phyloP scores from a whole-genome alignment of 2,888 invertebrate genomes.

The Agonopterix heracliana region DNA sequence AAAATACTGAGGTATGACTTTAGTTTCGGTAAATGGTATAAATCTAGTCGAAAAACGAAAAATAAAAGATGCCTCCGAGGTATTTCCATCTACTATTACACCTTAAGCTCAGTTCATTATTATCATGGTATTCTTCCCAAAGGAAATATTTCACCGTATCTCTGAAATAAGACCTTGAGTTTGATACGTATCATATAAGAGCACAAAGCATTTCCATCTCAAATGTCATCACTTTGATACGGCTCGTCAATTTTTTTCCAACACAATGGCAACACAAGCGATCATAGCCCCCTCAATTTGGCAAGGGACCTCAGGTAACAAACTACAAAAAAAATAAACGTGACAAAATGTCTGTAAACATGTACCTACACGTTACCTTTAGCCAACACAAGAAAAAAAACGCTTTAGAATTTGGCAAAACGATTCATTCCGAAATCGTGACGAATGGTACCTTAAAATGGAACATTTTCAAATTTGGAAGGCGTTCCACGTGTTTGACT shows the following conservation, averaged over 20 bases:
- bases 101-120: no score
- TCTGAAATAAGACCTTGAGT: no score
- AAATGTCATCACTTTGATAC: constrained; percentile 61
- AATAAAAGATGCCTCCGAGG: no score
- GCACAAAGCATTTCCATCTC: constrained; percentile 31
- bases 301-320: constrained; percentile 62
- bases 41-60: no score
- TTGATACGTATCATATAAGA: constrained; percentile 25
- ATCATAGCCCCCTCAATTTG: constrained; percentile 58
- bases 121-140: no score
- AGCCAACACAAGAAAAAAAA: constrained; percentile 39
- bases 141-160: no score
- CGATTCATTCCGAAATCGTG: constrained; percentile 42
- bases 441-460: constrained; percentile 41
- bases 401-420: constrained; percentile 46
- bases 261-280: constrained; percentile 34
- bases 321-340: constrained; percentile 60
- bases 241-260: constrained; percentile 44
- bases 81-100: no score
- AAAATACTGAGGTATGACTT: no score
- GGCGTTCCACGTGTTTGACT: constrained; percentile 65
- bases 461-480: constrained; percentile 53
- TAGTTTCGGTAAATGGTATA: no score
- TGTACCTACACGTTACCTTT: constrained; percentile 58
- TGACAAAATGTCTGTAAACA: constrained; percentile 76